Percentiles rank a stretch among this genome's conserved stretches.
These are phyloP conservation scores for Dysmachus trigonus DNA, from an alignment of 2,888 invertebrate species.

Conservation along the genomic window DNA sequence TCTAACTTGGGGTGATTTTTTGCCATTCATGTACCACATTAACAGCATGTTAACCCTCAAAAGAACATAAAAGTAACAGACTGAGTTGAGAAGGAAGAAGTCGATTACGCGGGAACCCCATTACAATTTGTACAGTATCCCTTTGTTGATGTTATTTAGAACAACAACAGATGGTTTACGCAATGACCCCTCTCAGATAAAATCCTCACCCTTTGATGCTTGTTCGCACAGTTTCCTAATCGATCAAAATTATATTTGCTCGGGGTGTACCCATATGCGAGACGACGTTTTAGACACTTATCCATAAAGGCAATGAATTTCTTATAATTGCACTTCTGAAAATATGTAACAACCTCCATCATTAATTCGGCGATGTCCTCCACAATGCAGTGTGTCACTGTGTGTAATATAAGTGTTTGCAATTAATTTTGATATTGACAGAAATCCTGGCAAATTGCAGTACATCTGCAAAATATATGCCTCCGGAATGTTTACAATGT, in stretches of 20 bases:
- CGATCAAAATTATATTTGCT: conserved; percentile 47
- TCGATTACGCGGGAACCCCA: conserved; percentile 65
- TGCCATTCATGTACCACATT: conserved; percentile 57
- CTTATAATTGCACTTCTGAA: conserved; percentile 44
- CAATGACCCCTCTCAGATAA: conserved; percentile 52
- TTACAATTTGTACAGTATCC: conserved; percentile 62
- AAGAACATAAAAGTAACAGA: conserved; percentile 49
- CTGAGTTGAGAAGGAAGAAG: conserved; percentile 52
- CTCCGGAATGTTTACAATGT: conserved; percentile 26
- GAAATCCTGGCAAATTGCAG: conserved; percentile 40
- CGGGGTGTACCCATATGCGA: neutral
- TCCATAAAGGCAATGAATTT: conserved; percentile 47
- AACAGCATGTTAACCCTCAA: conserved; percentile 63
- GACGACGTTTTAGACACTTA: conserved; percentile 28
- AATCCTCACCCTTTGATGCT: conserved; percentile 37
- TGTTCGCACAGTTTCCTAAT: conserved; percentile 39
- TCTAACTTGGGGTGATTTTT: conserved; percentile 49
- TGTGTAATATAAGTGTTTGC: conserved; percentile 41
- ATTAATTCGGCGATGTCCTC: conserved; percentile 14
- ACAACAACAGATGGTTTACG: conserved; percentile 58
- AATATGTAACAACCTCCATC: conserved; percentile 30
- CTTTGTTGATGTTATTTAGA: conserved; percentile 53
- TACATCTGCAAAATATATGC: conserved; percentile 25
- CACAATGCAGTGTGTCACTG: conserved; percentile 5
- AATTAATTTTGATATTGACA: conserved; percentile 49